phyloP scores from a whole-genome alignment of 2,888 invertebrate species.

The Andrena praecox region DNA sequence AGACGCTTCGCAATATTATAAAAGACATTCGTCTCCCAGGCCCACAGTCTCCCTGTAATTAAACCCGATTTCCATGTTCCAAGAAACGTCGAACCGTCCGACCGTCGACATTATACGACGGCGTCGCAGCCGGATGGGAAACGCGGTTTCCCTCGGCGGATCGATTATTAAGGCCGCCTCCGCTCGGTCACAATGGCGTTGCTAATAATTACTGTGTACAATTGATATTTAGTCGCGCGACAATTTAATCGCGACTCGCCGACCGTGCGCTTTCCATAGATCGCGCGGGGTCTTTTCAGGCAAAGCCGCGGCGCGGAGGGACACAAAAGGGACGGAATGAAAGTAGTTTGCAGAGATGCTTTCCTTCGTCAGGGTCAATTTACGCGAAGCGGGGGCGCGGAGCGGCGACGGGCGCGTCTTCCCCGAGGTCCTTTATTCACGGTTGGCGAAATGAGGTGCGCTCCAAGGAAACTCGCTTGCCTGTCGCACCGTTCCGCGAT shows the following conservation, averaged over 20 bases:
- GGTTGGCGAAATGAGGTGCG: constrained; percentile 40
- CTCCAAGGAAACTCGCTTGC: constrained; percentile 33
- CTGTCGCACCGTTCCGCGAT: constrained; percentile 33
- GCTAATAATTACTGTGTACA: constrained; percentile 67
- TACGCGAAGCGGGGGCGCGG: constrained; percentile 51
- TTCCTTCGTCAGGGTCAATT: constrained; percentile 68
- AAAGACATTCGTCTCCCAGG: background rate
- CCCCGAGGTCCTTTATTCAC: constrained; percentile 44
- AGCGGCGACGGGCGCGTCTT: constrained; percentile 18
- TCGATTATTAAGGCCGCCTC: constrained; percentile 52
- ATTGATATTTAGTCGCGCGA: constrained; percentile 57
- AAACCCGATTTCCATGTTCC: constrained; percentile 37
- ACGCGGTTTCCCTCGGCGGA: constrained; percentile 46
- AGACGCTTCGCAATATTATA: background rate
- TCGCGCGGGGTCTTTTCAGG: constrained; percentile 44
- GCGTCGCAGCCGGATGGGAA: constrained; percentile 26
- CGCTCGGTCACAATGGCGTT: constrained; percentile 62
- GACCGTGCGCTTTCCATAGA: constrained; percentile 58
- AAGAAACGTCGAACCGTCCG: constrained; percentile 6
- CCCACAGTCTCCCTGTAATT: constrained; percentile 31
- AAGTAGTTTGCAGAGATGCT: constrained; percentile 67
- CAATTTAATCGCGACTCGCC: constrained; percentile 54
- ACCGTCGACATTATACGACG: constrained; percentile 13
- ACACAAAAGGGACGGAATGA: constrained; percentile 47
- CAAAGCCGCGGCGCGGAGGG: constrained; percentile 21